Evolutionary conservation across 30 jellyfish, hydroid and myxozoan genomes (phyloP).

Genomic region (Morbakka virulenta): DNA sequence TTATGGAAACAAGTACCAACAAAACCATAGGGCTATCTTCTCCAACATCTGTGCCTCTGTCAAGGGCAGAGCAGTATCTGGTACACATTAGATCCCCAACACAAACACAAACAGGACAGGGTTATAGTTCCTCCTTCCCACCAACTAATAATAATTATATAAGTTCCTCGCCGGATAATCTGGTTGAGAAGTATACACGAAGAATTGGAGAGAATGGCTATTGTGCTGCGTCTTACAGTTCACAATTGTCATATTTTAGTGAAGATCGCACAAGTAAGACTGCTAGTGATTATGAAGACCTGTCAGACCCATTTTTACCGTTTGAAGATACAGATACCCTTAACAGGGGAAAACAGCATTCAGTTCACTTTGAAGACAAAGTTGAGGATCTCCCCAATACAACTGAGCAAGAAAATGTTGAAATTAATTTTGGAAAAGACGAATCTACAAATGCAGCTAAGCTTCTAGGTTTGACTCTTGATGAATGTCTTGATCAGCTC

Average conservation of each 20-base stretch:
- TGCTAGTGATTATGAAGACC: not conserved
- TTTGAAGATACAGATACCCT: not conserved
- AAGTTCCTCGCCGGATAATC: not conserved
- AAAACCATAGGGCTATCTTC: not conserved
- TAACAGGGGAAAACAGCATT: conserved; percentile 17
- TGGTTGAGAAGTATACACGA: not conserved
- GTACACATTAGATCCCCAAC: not conserved
- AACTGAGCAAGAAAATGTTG: conserved; percentile 32
- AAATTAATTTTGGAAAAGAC: conserved; percentile 4
- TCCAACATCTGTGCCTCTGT: not conserved
- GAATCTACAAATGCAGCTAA: conserved; percentile 68
- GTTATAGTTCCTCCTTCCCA: not conserved
- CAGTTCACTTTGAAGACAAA: conserved; percentile 66
- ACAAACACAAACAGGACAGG: not conserved
- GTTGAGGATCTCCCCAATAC: not conserved
- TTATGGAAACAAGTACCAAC: not conserved
- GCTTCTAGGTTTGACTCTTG: conserved; percentile 77
- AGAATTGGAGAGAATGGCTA: not conserved
- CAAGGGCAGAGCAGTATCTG: not conserved
- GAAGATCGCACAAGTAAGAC: not conserved
- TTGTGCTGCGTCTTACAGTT: not conserved
- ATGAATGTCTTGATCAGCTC: conserved; percentile 91
- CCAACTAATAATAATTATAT: not conserved
- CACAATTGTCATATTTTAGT: not conserved
- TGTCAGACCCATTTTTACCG: not conserved